These are phyloP conservation scores for zebrafish (Danio rerio) DNA, from an alignment of 2,113 vertebrate species.

Conservation along the genomic window DNA sequence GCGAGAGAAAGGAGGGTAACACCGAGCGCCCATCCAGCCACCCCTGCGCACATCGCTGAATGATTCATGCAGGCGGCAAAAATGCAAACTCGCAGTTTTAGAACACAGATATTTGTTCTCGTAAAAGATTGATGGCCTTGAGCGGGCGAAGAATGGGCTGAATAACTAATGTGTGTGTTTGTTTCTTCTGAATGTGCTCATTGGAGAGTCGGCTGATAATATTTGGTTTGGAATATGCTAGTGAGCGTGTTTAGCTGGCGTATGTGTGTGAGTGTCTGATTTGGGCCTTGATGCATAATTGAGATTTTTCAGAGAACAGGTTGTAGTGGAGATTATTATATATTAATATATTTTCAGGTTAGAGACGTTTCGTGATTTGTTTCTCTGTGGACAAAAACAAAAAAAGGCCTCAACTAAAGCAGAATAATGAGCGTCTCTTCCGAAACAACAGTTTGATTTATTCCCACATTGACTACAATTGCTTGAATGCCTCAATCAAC, in stretches of 20 bases:
- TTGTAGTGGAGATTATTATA: conserved; percentile 51
- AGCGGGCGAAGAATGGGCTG: conserved; percentile 48
- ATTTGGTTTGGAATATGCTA: conserved; percentile 37
- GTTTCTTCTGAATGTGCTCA: conserved; percentile 22
- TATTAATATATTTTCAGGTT: conserved; percentile 55
- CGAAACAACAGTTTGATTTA: conserved; percentile 12
- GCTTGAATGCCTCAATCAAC: not conserved
- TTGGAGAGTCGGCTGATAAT: conserved; percentile 2
- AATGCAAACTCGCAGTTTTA: conserved; percentile 75
- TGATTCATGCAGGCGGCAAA: conserved; percentile 64
- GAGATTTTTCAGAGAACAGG: conserved; percentile 41
- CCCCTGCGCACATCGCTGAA: conserved; percentile 30
- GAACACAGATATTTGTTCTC: conserved; percentile 68
- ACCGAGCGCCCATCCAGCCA: conserved; percentile 12
- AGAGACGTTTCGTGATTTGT: conserved; percentile 46
- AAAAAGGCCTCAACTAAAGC: conserved; percentile 29
- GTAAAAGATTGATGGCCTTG: conserved; percentile 73
- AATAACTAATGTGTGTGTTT: conserved; percentile 57
- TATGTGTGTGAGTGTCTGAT: conserved; percentile 34
- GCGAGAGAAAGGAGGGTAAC: conserved; percentile 5
- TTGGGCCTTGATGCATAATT: conserved; percentile 46
- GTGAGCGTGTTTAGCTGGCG: conserved; percentile 21
- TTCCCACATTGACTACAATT: not conserved
- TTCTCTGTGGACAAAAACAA: conserved; percentile 32
- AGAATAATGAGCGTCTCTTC: conserved; percentile 8